phyloP scores from a whole-genome alignment of 2,888 invertebrate genomes.

The Eucera pruinosa region DNA sequence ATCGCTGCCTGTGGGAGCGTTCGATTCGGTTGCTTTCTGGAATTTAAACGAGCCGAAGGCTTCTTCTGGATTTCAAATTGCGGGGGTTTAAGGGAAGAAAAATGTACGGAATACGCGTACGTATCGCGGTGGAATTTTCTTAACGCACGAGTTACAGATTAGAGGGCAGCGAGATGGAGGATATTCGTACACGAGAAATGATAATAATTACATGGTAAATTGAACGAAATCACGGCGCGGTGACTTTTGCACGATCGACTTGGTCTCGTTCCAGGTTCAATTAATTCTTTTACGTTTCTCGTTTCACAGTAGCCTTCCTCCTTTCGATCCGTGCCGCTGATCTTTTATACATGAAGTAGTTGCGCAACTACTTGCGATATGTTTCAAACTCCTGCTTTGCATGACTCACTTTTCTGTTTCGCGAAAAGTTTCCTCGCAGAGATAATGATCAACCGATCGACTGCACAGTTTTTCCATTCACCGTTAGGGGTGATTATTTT shows the following conservation, averaged over 20 bases:
- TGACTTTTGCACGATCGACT: not conserved
- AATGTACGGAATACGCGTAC: not conserved
- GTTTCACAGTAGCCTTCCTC: not conserved
- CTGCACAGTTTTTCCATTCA: not conserved
- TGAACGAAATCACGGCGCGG: not conserved
- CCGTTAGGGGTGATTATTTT: too few species aligned
- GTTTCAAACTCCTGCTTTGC: not conserved
- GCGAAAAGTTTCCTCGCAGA: not conserved
- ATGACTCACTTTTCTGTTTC: not conserved
- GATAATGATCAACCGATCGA: not conserved
- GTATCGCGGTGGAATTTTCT: not conserved
- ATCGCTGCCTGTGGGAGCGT: not conserved
- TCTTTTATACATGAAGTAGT: not conserved
- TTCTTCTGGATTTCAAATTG: not conserved
- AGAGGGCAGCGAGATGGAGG: too few species aligned
- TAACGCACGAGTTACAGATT: too few species aligned
- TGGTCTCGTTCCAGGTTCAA: not conserved
- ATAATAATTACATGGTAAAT: not conserved
- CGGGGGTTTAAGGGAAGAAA: not conserved
- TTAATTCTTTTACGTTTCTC: slow-evolving; percentile 6
- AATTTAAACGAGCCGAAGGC: slow-evolving; percentile 11
- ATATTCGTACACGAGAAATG: not conserved
- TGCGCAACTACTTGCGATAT: not conserved
- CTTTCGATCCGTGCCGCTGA: not conserved
- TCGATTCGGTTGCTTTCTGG: slow-evolving; percentile 15